Base-by-base conservation (phyloP, 2,888 invertebrate species). In the Drosophila cracens region DNA sequence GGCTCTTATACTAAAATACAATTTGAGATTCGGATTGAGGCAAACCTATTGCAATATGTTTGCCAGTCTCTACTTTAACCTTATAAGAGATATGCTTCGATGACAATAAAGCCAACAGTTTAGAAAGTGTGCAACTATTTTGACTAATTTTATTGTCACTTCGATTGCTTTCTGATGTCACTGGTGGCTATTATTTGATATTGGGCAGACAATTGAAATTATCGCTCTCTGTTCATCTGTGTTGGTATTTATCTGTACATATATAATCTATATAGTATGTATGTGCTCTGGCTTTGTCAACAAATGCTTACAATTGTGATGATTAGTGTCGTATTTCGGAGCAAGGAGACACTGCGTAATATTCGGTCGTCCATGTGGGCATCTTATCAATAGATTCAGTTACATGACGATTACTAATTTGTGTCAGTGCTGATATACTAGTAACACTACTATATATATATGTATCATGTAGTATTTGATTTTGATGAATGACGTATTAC, bases 321-420 rank as follows among this genome's bases (percentile, higher is more conserved):
- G 79, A 76, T 74, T 67, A 56, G 51, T 43, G 31, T 54, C 70
- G 13, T 61, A 61, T 61, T 63, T 62, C 33, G 68, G 21, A 21
- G 21, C 21, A 67, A 51, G 27, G 34, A 31, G 31, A 43, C 40
- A 38, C 25, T 40, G 13, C 13, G n/a, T 18, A 21, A 40, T 40
- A 40, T 8, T 29, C 4, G 21, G 10, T 34, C 38, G 25, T 3
- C 64, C 76, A 75, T 61, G 54, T 56, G 61, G 51, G 36, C 33
- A 61, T 40, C 57, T 75, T 80, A 64, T 76, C 62, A 63, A 57
- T 52, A 43, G 51, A 33, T 70, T 65, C 11, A 27, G 53, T 38
- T 27, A 21, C 31, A 10, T 61, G 40, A 75, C 48, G 49, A 70
- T 56, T 62, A 34, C 43, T 49, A 61, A 77, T 53, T 65, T 62